These are phyloP conservation scores for Hylaeus anthracinus DNA, from an alignment of 1,140 invertebrate species.

Conservation along the genomic window DNA sequence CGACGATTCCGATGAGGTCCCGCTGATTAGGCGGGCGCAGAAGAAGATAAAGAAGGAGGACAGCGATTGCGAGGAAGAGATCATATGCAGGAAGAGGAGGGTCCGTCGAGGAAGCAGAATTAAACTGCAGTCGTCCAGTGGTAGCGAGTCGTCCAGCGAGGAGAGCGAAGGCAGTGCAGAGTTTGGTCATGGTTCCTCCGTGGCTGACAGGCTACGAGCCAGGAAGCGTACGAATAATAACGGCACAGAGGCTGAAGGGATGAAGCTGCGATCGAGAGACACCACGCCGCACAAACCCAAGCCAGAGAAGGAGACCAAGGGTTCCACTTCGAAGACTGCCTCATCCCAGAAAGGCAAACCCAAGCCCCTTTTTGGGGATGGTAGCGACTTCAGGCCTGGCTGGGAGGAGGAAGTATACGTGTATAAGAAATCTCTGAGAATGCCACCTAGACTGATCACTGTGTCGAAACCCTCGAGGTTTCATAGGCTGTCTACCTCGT, in stretches of 20 bases:
- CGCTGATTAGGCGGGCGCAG: conserved; percentile 69
- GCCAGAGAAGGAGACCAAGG: conserved; percentile 74
- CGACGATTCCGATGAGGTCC: conserved; percentile 75
- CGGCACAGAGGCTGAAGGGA: conserved; percentile 58
- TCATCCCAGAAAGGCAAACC: conserved; percentile 67
- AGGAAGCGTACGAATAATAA: conserved; percentile 69
- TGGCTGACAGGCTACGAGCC: conserved; percentile 74
- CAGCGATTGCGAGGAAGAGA: conserved; percentile 74
- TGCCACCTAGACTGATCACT: conserved; percentile 89
- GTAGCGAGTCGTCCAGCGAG: conserved; percentile 74
- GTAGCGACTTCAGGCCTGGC: conserved; percentile 87
- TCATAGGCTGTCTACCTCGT: conserved; percentile 85
- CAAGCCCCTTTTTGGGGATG: conserved; percentile 86
- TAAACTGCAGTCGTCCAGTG: conserved; percentile 74
- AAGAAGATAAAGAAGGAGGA: conserved; percentile 68
- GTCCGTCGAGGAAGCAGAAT: conserved; percentile 73
- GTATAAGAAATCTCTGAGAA: conserved; percentile 89
- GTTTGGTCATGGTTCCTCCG: conserved; percentile 67
- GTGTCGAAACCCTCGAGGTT: conserved; percentile 84
- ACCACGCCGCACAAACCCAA: conserved; percentile 74
- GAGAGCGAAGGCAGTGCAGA: conserved; percentile 71
- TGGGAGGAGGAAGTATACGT: conserved; percentile 91
- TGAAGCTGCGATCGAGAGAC: conserved; percentile 73
- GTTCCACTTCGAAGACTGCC: conserved; percentile 38
- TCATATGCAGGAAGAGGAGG: conserved; percentile 65